phyloP scores from a whole-genome alignment of 2,797 vertebrate genomes.

The Sitta carolinensis region DNA sequence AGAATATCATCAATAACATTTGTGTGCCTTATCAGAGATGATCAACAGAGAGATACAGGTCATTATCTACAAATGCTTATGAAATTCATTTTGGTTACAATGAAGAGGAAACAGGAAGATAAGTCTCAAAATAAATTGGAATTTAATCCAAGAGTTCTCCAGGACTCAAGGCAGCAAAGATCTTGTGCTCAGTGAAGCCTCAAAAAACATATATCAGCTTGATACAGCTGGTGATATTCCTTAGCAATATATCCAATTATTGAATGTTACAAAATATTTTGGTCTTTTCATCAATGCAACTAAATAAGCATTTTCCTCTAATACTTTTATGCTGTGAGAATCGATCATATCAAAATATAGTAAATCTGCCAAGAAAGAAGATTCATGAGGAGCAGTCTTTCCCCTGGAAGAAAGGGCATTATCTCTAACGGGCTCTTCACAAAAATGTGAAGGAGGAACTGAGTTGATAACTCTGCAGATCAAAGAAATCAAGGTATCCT shows the following conservation, averaged over 20 bases:
- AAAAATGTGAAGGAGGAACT: background rate
- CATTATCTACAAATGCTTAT: slow-evolving; percentile 42
- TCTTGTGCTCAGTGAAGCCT: background rate
- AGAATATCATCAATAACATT: slow-evolving; percentile 17
- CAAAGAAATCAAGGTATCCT: background rate
- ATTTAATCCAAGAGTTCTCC: slow-evolving; percentile 19
- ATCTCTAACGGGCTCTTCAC: background rate
- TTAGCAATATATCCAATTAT: background rate
- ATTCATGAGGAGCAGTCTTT: background rate
- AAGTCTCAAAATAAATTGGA: slow-evolving; percentile 42
- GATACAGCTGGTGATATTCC: background rate
- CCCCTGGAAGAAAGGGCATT: background rate
- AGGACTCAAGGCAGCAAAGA: background rate
- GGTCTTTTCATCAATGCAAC: background rate
- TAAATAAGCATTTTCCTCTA: background rate
- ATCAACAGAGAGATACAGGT: background rate
- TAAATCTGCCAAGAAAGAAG: background rate
- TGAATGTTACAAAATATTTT: background rate
- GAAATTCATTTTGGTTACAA: slow-evolving; percentile 40
- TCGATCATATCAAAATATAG: background rate
- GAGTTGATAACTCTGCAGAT: background rate
- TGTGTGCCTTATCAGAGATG: background rate
- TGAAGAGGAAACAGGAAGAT: slow-evolving; percentile 14
- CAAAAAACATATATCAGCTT: background rate
- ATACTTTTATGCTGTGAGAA: background rate